These are phyloP conservation scores for Rachycentron canadum DNA, from an alignment of 2,797 vertebrate species.

Conservation along the genomic window DNA sequence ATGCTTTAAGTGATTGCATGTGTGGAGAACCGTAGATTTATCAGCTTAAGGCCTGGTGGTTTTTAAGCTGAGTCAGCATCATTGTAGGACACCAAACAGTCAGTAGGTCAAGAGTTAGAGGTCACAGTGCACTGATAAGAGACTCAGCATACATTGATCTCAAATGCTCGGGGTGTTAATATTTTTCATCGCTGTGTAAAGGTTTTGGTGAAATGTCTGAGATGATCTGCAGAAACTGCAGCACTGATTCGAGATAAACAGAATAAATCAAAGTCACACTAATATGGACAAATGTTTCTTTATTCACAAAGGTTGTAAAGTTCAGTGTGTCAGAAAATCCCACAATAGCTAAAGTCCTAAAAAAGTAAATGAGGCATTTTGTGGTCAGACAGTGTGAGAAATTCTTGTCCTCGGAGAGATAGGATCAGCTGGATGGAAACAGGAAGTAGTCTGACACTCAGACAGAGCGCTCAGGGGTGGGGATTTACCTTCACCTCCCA, in stretches of 20 bases:
- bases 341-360: too few species aligned
- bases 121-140: constrained; percentile 28
- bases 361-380: background rate
- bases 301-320: background rate
- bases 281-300: background rate
- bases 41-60: background rate
- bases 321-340: background rate
- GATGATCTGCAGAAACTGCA: constrained; percentile 5
- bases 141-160: background rate
- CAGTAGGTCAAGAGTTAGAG: constrained; percentile 16
- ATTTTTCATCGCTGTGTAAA: background rate
- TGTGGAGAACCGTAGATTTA: background rate
- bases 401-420: background rate
- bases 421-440: constrained; percentile 42
- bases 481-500: constrained; percentile 21
- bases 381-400: background rate
- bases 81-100: constrained; percentile 18
- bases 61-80: background rate
- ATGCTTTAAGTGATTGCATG: too few species aligned
- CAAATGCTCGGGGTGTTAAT: background rate
- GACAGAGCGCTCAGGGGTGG: background rate
- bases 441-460: constrained; percentile 54
- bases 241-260: background rate
- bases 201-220: background rate
- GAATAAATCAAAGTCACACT: background rate